A percentile compares a stretch with the other conserved stretches of the same genome.
These are phyloP conservation scores for Panthera uncia DNA, from an alignment of 2,113 vertebrate genomes.

Conservation along the genomic window DNA sequence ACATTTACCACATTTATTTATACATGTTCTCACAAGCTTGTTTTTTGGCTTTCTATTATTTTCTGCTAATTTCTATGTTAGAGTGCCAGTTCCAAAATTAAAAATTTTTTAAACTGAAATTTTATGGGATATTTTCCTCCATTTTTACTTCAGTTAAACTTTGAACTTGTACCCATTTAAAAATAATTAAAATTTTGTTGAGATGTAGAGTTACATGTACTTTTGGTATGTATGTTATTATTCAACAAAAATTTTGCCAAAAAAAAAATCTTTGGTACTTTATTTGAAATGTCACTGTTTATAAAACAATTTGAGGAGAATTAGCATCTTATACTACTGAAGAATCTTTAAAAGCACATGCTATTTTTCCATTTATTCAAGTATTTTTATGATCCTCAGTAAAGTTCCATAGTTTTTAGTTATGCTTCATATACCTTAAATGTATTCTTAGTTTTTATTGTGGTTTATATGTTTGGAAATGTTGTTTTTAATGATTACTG, in stretches of 20 bases:
- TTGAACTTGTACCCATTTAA: background rate
- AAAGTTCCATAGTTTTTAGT: background rate
- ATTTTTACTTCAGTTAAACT: background rate
- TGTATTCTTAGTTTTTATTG: background rate
- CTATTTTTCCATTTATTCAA: background rate
- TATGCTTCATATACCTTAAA: background rate
- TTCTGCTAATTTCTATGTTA: background rate
- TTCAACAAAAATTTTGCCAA: background rate
- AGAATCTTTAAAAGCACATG: background rate
- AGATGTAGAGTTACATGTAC: background rate
- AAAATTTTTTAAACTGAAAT: background rate
- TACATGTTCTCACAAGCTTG: background rate
- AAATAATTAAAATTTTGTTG: background rate
- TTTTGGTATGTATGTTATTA: background rate
- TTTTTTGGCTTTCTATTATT: background rate
- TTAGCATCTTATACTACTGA: background rate
- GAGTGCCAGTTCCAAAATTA: background rate
- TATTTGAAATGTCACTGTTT: conserved; percentile 19
- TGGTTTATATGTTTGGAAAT: conserved; percentile 6
- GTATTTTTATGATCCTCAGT: background rate
- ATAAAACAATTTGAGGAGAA: background rate
- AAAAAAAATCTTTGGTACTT: background rate
- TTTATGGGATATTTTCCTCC: background rate
- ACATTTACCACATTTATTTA: background rate
- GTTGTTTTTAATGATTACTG: background rate